A percentile compares a stretch with the other conserved stretches of the same genome.
Conservation (phyloP, 2,888 invertebrate genomes). For the Caenorhabditis sulstoni region DNA sequence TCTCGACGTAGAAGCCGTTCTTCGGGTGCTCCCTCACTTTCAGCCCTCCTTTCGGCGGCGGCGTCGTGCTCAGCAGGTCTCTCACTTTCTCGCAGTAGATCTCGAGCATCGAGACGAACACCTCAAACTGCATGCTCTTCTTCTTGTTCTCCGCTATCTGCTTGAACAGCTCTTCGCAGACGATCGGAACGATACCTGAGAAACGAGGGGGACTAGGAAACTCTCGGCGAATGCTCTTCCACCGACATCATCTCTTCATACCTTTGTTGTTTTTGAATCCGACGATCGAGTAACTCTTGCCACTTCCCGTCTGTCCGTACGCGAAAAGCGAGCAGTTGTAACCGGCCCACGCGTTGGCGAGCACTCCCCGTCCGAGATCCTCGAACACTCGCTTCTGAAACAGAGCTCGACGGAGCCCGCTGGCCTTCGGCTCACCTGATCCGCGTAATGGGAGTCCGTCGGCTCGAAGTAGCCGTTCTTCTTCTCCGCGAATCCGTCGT, state of each 20-base stretch:
- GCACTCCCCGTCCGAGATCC: conserved; percentile 83
- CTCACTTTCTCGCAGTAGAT: conserved; percentile 84
- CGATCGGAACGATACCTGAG: conserved; percentile 83
- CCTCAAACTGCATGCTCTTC: conserved; percentile 81
- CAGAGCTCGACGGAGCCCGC: not conserved
- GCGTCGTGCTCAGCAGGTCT: conserved; percentile 73
- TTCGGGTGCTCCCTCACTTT: conserved; percentile 84
- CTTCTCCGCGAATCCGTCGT: conserved; percentile 83
- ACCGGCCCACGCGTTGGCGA: conserved; percentile 83
- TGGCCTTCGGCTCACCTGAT: conserved; percentile 81
- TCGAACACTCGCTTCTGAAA: conserved; percentile 83
- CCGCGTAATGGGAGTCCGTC: conserved; percentile 82
- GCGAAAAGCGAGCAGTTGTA: conserved; percentile 84
- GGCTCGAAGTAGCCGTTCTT: conserved; percentile 82
- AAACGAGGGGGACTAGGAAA: conserved; percentile 77
- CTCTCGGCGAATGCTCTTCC: not conserved
- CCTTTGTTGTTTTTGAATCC: conserved; percentile 83
- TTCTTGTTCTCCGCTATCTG: conserved; percentile 82
- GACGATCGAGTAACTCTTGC: conserved; percentile 84
- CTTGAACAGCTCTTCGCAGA: conserved; percentile 83
- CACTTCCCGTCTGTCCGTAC: conserved; percentile 84
- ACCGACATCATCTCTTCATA: no score
- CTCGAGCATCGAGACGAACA: conserved; percentile 84
- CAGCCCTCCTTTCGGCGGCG: conserved; percentile 82
- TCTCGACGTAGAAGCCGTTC: conserved; percentile 84